A percentile compares a stretch with the other conserved stretches of the same genome.
phyloP scores from a whole-genome alignment of 2,113 vertebrate genomes.

The Cisticola juncidis region DNA sequence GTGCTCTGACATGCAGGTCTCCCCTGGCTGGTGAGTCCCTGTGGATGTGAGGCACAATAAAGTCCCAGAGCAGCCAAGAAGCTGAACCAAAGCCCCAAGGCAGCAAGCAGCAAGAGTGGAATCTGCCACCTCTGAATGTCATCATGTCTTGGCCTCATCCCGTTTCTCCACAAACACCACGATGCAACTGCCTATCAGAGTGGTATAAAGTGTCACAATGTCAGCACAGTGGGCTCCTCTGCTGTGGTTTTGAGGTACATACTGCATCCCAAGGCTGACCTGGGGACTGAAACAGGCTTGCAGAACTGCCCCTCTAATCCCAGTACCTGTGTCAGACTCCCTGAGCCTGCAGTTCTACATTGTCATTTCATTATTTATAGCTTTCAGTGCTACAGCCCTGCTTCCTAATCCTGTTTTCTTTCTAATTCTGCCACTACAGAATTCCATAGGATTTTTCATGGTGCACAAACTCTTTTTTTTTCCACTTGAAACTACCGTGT shows the following conservation, averaged over 20 bases:
- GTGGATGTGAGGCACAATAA: not conserved
- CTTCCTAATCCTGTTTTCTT: not conserved
- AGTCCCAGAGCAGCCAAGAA: not conserved
- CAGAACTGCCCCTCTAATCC: not conserved
- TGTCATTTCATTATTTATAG: not conserved
- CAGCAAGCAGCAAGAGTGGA: not conserved
- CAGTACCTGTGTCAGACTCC: not conserved
- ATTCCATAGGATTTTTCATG: not conserved
- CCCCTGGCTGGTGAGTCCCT: too few relatives aligned
- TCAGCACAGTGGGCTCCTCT: not conserved
- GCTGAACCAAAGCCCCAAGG: not conserved
- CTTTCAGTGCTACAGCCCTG: not conserved
- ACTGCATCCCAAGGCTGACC: not conserved
- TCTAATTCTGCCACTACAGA: not conserved
- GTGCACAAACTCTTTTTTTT: not conserved
- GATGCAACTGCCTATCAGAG: not conserved
- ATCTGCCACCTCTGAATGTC: not conserved
- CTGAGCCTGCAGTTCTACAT: not conserved
- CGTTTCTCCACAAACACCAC: accelerated
- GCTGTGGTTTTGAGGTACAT: not conserved
- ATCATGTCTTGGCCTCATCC: not conserved
- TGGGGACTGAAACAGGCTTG: not conserved
- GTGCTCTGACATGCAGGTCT: not conserved
- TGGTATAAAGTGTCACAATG: accelerated
- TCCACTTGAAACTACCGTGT: not conserved